These are phyloP conservation scores for Phalacrocorax carbo DNA, from an alignment of 2,113 vertebrate genomes.

Conservation along the genomic window DNA sequence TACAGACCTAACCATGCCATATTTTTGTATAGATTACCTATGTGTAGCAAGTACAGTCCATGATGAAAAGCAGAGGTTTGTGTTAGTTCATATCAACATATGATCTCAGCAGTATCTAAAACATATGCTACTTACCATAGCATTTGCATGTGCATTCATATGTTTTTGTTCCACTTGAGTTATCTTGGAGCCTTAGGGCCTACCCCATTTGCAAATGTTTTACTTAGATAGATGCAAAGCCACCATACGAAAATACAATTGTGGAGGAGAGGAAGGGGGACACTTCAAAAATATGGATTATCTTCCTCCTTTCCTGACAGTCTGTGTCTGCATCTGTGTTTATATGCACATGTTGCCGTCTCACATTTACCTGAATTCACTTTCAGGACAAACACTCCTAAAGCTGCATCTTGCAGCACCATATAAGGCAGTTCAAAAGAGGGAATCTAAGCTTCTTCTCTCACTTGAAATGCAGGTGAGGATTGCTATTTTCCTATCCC, in stretches of 20 bases:
- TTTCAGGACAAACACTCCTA: background rate
- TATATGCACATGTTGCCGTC: background rate
- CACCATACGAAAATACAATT: background rate
- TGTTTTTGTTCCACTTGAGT: constrained; percentile 47
- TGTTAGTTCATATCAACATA: constrained; percentile 15
- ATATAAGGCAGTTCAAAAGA: background rate
- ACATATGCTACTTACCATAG: constrained; percentile 29
- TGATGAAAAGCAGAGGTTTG: constrained; percentile 36
- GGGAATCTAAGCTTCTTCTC: background rate
- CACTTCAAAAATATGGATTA: background rate
- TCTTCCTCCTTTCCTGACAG: background rate
- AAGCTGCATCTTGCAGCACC: background rate
- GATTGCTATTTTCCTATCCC: background rate
- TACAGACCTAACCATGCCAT: background rate
- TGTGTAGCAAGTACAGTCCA: background rate
- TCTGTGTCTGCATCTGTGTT: background rate
- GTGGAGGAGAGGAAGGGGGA: background rate
- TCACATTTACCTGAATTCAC: background rate
- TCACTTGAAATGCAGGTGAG: background rate
- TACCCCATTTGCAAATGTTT: constrained; percentile 41
- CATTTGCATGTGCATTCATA: constrained; percentile 45
- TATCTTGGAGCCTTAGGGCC: constrained; percentile 37
- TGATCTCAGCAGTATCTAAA: constrained; percentile 39
- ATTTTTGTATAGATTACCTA: constrained; percentile 2
- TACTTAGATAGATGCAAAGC: constrained; percentile 34